Base-by-base conservation (phyloP, 2,797 vertebrate species). In the Pantherophis alleghaniensis region DNA sequence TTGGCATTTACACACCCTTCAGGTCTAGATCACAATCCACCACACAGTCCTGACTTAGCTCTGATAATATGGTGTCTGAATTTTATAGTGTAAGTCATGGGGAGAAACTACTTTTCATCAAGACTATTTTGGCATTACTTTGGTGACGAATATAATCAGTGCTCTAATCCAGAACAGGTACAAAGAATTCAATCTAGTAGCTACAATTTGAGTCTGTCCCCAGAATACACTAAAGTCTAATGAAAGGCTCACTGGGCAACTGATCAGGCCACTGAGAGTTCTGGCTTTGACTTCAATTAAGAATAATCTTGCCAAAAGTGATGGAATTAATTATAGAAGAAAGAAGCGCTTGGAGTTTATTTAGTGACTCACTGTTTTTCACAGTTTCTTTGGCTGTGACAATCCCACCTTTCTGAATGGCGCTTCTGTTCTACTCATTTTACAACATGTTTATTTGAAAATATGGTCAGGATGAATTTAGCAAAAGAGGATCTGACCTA, bases 211-310 rank as follows among this genome's bases (percentile, higher is more conserved):
- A 86, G 11, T 63, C 18, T 51, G 51, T 56, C 5, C 86, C 79
- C 0, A 20, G 74, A 88, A 83, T 51, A 90, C 92, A 60, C 61
- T 56, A 6, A 93, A 91, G 13, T 24, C 26, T 66, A 51, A 59
- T 28, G 60, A 86, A 93, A 79, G 55, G 79, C 53, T 95, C 87
- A 32, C 53, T 86, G 79, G 37, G 37, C 60, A 93, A 91, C 89
- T 92, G 93, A 86, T 66, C 47, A 4, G 37, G 0, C 90, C 92
- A 89, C 13, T 28, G 56, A 90, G 79, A 60, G 56, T 57, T 61
- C 74, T 93, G 92, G 66, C 94, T 93, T 60, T 56, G 88, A 59
- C 42, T 10, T 92, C 89, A 37, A 53, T 1, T 1, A 0, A 0
- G 16, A 22, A 26, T 59, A 6, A 79, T 63, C 42, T 90, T 79